A percentile compares a stretch with the other conserved stretches of the same genome.
Evolutionary conservation across 2,113 vertebrate genomes (phyloP).

Genomic region (Rhynchomys soricoides): DNA sequence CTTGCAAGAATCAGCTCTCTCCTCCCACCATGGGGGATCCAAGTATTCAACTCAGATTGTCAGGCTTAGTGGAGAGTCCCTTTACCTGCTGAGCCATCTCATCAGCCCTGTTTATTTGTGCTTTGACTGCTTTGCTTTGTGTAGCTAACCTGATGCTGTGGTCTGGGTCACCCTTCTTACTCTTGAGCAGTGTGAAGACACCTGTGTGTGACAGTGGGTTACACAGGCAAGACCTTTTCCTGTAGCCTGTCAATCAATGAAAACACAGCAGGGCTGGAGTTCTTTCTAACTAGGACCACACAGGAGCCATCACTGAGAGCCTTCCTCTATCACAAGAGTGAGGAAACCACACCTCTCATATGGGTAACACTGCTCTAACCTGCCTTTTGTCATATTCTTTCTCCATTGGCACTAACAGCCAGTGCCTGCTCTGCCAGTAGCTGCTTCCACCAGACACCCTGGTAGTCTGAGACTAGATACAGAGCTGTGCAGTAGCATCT

Average conservation of each 20-base stretch:
- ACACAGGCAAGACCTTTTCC: neutral
- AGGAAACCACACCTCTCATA: neutral
- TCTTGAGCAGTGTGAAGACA: too few relatives aligned
- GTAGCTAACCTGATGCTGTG: fast-evolving
- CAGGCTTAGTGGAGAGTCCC: neutral
- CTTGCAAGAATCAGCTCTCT: neutral
- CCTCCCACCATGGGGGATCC: neutral
- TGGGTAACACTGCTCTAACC: fast-evolving
- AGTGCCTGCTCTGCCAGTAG: neutral
- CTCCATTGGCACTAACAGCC: neutral
- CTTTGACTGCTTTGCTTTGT: neutral
- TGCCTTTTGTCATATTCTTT: neutral
- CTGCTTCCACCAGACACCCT: neutral
- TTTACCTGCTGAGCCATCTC: neutral
- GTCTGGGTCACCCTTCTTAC: neutral
- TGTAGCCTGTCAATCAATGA: neutral
- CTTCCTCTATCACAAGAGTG: neutral
- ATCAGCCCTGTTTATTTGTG: neutral
- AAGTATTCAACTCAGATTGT: neutral
- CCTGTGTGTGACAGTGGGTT: too few relatives aligned
- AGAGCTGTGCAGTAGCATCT: neutral
- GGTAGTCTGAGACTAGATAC: neutral
- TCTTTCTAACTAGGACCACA: neutral
- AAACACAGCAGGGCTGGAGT: too few relatives aligned
- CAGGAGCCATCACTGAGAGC: neutral